A percentile compares a stretch with the other conserved stretches of the same genome.
phyloP scores from a whole-genome alignment of 2,113 vertebrate species.

The Onychostruthus taczanowskii region DNA sequence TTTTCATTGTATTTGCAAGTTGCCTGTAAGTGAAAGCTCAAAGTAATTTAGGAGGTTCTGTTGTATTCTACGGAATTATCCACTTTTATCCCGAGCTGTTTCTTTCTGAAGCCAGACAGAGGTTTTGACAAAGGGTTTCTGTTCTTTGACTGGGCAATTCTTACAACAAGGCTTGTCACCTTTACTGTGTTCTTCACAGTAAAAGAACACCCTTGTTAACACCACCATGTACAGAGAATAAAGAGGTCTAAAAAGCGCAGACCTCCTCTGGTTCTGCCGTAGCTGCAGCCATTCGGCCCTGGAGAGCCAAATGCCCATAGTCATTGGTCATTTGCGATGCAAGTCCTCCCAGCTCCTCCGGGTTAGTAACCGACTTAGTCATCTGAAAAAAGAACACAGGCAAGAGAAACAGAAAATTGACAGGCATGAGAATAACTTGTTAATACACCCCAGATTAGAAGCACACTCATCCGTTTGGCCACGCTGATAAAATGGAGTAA shows the following conservation, averaged over 20 bases:
- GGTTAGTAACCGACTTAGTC: constrained; percentile 98
- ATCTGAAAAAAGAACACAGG: constrained; percentile 85
- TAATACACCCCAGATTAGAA: constrained; percentile 58
- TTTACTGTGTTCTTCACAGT: neutral
- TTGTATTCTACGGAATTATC: fast-evolving
- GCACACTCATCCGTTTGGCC: constrained; percentile 25
- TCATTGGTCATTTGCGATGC: constrained; percentile 97
- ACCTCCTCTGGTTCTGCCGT: constrained; percentile 97
- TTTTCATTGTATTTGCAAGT: neutral
- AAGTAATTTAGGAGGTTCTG: neutral
- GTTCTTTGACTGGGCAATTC: neutral
- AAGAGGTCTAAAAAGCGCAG: constrained; percentile 61
- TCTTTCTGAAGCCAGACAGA: neutral
- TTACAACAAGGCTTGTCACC: neutral
- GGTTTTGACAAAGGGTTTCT: neutral
- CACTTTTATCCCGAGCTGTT: neutral
- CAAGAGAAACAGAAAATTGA: constrained; percentile 65
- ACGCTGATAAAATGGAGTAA: neutral
- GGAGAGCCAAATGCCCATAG: constrained; percentile 93
- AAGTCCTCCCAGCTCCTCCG: constrained; percentile 94
- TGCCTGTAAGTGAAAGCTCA: neutral
- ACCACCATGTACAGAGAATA: neutral
- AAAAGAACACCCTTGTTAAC: neutral
- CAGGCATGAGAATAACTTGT: constrained; percentile 68
- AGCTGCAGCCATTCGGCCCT: constrained; percentile 93